Conservation (phyloP, 1,140 invertebrate genomes). For the Cydia pomonella region DNA sequence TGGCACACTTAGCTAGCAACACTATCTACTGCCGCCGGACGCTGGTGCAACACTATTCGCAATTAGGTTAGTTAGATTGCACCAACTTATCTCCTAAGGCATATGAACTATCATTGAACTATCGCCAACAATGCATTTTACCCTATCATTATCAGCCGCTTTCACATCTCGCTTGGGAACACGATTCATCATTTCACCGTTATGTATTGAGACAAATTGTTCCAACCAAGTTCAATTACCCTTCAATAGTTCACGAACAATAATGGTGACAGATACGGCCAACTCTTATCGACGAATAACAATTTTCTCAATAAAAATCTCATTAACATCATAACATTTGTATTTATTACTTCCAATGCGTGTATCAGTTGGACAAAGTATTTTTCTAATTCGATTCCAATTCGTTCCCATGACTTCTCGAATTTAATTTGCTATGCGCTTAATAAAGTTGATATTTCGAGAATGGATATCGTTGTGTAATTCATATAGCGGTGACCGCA, state of each 20-base stretch:
- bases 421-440: conserved; percentile 15
- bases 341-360: conserved; percentile 6
- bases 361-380: background rate
- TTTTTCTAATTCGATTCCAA: conserved; percentile 17
- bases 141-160: conserved; percentile 28
- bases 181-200: conserved; percentile 31
- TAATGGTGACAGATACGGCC: conserved; percentile 28
- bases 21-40: conserved; percentile 55
- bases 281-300: conserved; percentile 24
- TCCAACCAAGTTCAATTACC: conserved; percentile 32
- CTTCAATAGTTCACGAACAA: conserved; percentile 27
- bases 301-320: conserved; percentile 31
- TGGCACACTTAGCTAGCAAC: conserved; percentile 53
- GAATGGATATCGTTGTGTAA: conserved; percentile 28
- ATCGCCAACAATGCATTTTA: conserved; percentile 29
- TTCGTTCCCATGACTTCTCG: conserved; percentile 14
- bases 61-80: conserved; percentile 69
- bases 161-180: conserved; percentile 24
- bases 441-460: conserved; percentile 27
- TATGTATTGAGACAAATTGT: conserved; percentile 32
- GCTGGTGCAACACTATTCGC: conserved; percentile 54
- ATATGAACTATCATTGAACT: conserved; percentile 32
- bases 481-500: conserved; percentile 14
- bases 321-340: conserved; percentile 10
- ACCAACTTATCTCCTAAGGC: conserved; percentile 60